Conservation (phyloP, 2,797 vertebrate genomes). For the Prionace glauca region DNA sequence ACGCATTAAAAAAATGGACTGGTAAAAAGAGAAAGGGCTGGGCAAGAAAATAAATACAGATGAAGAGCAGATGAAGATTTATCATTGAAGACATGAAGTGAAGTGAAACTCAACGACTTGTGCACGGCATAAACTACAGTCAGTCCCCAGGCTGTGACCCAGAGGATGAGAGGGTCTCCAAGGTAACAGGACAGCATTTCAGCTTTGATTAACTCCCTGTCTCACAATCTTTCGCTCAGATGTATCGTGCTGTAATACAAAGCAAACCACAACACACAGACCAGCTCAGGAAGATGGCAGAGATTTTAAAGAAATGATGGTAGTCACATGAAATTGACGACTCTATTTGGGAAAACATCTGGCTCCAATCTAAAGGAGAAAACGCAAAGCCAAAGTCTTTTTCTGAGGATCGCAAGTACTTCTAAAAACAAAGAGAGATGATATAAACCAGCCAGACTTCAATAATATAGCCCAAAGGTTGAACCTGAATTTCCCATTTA, state of each 20-base stretch:
- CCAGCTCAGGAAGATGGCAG: not conserved
- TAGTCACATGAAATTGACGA: not conserved
- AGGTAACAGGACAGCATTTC: not conserved
- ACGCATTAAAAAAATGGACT: not conserved
- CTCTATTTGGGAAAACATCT: not conserved
- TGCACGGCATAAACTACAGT: not conserved
- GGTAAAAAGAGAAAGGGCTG: not conserved
- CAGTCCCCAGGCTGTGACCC: not conserved
- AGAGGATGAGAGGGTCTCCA: not conserved
- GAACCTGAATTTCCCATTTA: not conserved
- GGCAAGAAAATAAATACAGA: not conserved
- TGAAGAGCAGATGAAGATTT: slow-evolving; percentile 9
- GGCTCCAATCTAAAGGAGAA: not conserved
- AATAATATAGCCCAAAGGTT: not conserved
- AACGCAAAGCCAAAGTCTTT: not conserved
- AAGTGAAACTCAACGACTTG: not conserved
- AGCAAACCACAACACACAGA: not conserved
- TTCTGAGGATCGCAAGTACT: not conserved
- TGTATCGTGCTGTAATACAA: not conserved
- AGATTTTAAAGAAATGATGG: not conserved
- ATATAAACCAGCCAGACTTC: not conserved
- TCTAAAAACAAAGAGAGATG: not conserved
- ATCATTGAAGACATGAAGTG: not conserved
- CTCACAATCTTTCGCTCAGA: not conserved
- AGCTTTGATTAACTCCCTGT: not conserved